Base-by-base conservation (phyloP, 2,888 invertebrate genomes). In the Dastarcus helophoroides region DNA sequence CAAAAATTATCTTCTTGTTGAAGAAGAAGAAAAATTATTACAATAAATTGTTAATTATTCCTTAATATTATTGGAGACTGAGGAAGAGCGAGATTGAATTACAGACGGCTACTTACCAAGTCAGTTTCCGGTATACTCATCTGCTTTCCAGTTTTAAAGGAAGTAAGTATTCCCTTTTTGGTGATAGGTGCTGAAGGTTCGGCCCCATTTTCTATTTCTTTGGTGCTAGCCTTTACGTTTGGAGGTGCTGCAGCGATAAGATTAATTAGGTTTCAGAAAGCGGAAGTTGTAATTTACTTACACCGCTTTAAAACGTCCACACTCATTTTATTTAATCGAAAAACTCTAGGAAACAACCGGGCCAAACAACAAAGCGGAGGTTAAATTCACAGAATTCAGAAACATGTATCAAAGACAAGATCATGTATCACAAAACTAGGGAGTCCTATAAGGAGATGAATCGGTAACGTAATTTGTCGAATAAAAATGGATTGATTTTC, bases 51-150 rank as follows among this genome's bases (percentile, higher is more conserved):
- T 6, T 17, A 17, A 17, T 17, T n/a, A 17, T 17, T 6, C 19
- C 8, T 17, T 17, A 17, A 17, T 17, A 7, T 17, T 17, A 17
- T 7, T 7, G 6, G 6, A 17, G 19, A 17, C 19, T 17, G 6
- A 17, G 8, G 8, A 17, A 17, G 8, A 17, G 6, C 19, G 8
- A 17, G 6, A 17, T 17, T 17, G 8, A 8, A 17, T 17, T 7
- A 17, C 19, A n/a, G n/a, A n/a, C n/a, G n/a, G n/a, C 29, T 27
- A 67, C 72, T 66, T 69, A 88, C 88, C 50, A 84, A 68, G 63
- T 89, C 86, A 50, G 76, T 73, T 53, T 89, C 88, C 1, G 84
- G 84, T 56, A 90, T 88, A 51, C 79, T 79, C 74, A 85, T 83
- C 0, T 79, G 73, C 56, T 83, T 81, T 5, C 85, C 82, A 17